phyloP scores from a whole-genome alignment of 2,113 vertebrate genomes.

The Callopanchax toddi region DNA sequence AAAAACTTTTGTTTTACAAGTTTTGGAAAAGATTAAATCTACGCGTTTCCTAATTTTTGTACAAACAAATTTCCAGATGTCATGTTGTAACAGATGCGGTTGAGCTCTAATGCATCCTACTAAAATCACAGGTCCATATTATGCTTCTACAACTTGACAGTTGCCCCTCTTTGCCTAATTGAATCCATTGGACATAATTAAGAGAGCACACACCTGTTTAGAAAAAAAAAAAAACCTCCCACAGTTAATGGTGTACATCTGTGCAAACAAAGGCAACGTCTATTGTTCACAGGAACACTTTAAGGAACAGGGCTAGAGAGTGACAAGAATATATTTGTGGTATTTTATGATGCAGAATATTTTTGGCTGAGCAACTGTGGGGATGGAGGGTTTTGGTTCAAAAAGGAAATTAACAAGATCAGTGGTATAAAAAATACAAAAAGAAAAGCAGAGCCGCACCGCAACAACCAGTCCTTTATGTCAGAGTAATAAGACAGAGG shows the following conservation, averaged over 20 bases:
- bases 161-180: not conserved
- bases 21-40: no score
- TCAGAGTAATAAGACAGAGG: not conserved
- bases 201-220: conserved; percentile 1
- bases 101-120: not conserved
- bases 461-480: not conserved
- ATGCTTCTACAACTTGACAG: not conserved
- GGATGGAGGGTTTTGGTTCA: not conserved
- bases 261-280: not conserved
- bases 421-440: no score
- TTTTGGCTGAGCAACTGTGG: not conserved
- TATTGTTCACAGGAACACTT: not conserved
- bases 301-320: not conserved
- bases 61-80: no score
- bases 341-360: not conserved
- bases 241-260: not conserved
- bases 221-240: not conserved
- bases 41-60: no score
- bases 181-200: conserved; percentile 9
- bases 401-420: not conserved
- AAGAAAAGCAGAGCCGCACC: not conserved
- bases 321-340: not conserved
- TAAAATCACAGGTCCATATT: no score
- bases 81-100: not conserved
- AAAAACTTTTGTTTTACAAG: no score